Evolutionary conservation across 2,888 invertebrate species (phyloP).

Genomic region (Blastobasis lacticolella): DNA sequence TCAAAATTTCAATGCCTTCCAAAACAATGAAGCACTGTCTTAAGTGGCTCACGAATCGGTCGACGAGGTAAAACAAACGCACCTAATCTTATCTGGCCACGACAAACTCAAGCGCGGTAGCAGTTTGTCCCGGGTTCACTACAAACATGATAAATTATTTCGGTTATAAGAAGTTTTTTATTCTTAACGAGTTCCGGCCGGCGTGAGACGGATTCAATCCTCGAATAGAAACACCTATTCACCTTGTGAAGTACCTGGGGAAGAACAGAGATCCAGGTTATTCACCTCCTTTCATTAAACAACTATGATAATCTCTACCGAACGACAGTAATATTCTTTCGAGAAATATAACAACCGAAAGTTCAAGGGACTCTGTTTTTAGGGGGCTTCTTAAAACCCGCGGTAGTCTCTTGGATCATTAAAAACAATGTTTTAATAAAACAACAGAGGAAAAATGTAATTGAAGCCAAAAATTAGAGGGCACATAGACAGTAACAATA

Average conservation of each 20-base stretch:
- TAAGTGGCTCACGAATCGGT: conserved; percentile 62
- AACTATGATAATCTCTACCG: too few species aligned
- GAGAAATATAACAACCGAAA: too few species aligned
- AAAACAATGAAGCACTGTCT: conserved; percentile 65
- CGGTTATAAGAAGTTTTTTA: conserved; percentile 65
- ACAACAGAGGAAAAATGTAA: conserved; percentile 56
- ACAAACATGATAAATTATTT: conserved; percentile 73
- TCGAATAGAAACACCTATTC: conserved; percentile 70
- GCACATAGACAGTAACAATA: conserved; percentile 70
- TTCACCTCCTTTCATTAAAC: conserved; percentile 26
- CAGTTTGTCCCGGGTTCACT: conserved; percentile 70
- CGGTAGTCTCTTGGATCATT: conserved; percentile 34
- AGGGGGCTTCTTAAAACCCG: too few species aligned
- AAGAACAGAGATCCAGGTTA: conserved; percentile 68
- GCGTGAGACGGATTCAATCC: conserved; percentile 56
- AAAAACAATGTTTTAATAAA: conserved; percentile 66
- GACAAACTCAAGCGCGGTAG: conserved; percentile 70
- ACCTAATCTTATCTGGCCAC: conserved; percentile 61
- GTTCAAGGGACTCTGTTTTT: too few species aligned
- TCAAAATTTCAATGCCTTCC: conserved; percentile 31
- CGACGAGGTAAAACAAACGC: conserved; percentile 67
- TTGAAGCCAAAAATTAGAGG: conserved; percentile 71
- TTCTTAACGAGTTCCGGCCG: conserved; percentile 67
- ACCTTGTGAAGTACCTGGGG: conserved; percentile 73
- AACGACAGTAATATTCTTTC: too few species aligned